Base-by-base conservation (phyloP, 1,140 invertebrate species). In the Cherax quadricarinatus region DNA sequence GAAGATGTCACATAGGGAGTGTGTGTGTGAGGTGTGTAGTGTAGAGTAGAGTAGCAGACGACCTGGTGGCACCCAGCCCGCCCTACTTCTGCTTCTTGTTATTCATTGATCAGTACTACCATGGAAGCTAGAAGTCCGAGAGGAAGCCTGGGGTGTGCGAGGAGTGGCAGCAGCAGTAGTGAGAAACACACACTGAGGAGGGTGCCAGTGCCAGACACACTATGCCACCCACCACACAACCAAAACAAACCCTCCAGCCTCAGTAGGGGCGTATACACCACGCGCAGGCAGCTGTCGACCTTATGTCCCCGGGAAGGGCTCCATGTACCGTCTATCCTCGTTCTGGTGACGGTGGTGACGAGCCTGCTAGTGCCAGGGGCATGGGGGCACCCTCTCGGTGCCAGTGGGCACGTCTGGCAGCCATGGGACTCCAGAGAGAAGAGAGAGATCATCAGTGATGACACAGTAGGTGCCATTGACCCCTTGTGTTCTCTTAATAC, bases 191-290 rank as follows among this genome's bases (percentile, higher is more conserved):
- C n/a, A 30, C 6, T 75, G 70, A 24, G 70, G 70, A 75, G 70
- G 24, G 70, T 6, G 16, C 62, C 70, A 30, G 70, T 24, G 70
- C 70, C 70, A 75, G 70, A 75, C 70, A 75, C 70, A 75, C 70
- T 10, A 6, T 75, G n/a, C 70, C 70, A 75, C 70, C 70, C 70
- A 75, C 21, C 70, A 75, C 70, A 75, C 70, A 75, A 75, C 70
- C 70, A 75, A 75, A 75, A 75, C 70, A 75, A 75, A 75, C 70
- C 70, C 70, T 30, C 70, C 5, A 30, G n/a, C 70, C 70, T 24
- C 5, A n/a, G n/a, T 75, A 75, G 70, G 70, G 70, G 70, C 70
- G 70, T 75, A 75, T 30, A 0, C 70, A 24, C 24, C 70, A 12
- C 70, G 70, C 24, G 70, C 70, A n/a, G n/a, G 70, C 70, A 75